These are phyloP conservation scores for Bedellia somnulentella DNA, from an alignment of 2,888 invertebrate species.

Conservation along the genomic window DNA sequence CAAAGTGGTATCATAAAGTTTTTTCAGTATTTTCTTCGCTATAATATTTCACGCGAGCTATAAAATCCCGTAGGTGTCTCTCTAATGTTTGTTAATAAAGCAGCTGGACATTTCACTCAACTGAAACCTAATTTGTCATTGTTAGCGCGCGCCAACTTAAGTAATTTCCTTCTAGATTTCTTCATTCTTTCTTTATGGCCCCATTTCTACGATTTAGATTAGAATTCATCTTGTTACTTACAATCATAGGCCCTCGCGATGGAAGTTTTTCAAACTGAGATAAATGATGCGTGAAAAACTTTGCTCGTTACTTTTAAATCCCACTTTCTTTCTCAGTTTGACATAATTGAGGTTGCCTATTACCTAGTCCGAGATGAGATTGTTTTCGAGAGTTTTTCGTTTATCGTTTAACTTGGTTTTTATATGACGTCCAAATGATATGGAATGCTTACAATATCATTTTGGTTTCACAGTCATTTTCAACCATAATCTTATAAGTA, in stretches of 20 bases:
- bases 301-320: conserved; percentile 9
- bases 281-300: conserved; percentile 12
- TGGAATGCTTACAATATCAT: no score
- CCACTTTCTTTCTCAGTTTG: conserved; percentile 15
- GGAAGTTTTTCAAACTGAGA: conserved; percentile 13
- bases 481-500: no score
- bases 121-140: conserved; percentile 47
- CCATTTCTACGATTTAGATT: conserved; percentile 17
- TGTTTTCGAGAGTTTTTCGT: no score
- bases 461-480: no score
- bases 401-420: no score
- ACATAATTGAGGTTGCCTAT: no score
- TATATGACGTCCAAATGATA: no score
- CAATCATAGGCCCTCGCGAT: conserved; percentile 17
- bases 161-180: conserved; percentile 40
- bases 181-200: conserved; percentile 18
- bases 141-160: conserved; percentile 39
- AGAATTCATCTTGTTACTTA: conserved; percentile 22
- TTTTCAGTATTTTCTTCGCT: no score
- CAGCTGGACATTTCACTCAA: conserved; percentile 31
- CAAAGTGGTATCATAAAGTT: no score
- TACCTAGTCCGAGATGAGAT: no score
- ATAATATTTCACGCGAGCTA: no score
- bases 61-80: no score
- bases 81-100: conserved; percentile 42